Evolutionary conservation across 2,113 vertebrate species (phyloP), one percentile per base, ranked within the genome.

Genomic region (Urocitellus parryii): DNA sequence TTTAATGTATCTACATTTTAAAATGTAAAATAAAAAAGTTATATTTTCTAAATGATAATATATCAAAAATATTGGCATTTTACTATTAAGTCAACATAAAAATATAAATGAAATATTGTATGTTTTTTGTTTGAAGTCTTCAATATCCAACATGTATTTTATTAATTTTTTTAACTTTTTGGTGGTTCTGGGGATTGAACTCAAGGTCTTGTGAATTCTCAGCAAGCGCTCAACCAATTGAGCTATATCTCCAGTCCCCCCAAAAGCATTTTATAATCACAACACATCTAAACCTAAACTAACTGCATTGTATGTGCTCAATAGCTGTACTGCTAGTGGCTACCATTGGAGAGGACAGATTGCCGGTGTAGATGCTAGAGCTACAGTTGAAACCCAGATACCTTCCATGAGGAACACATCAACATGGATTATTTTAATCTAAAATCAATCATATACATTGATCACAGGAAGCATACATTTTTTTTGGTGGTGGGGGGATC

Each of bases 301-400:
- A 42, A 42, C 4, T 67, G 42, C 1, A 58, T 1, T 42, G 14
- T 18, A 37, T 25, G n/a, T n/a, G 34, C 10, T 77, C 18, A 39
- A 0, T 3, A 84, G 34, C 16, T 14, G 8, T 73, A 9, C 11
- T 14, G 6, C 11, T 58, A 25, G 56, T 10, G 45, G 3, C 18
- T 58, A 1, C 39, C 17, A 3, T 22, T 10, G 18, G 10, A 72
- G 14, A 22, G 12, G 1, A 12, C 11, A 45, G 7, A 70, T 16
- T n/a, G 24, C 16, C 39, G 10, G 6, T 1, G 2, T 0, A 51
- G 18, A 45, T 3, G 2, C 29, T 2, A 63, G 37, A 56, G 1
- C 7, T 58, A 45, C 29, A 29, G 61, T 10, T 53, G 4, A 29
- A 84, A 76, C 24, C 10, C 18, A n/a, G 17, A 32, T 2, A 11